These are phyloP conservation scores for Henicopernis longicauda DNA, from an alignment of 2,113 vertebrate species.

Conservation along the genomic window DNA sequence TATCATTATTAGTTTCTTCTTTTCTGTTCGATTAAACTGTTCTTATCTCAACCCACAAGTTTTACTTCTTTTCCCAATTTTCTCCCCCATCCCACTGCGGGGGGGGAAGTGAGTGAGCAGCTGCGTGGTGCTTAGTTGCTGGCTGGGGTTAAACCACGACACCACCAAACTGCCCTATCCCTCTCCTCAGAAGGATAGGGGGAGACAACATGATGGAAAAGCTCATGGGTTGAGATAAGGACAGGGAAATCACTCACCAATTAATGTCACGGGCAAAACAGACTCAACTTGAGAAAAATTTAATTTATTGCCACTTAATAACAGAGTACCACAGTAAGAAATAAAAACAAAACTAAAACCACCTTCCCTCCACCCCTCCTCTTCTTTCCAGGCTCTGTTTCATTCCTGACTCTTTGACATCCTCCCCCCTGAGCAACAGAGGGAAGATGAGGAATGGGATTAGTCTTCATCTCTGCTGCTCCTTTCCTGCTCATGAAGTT, in stretches of 20 bases:
- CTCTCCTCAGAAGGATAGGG: neutral
- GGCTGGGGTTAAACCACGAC: no score
- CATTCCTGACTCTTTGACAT: neutral
- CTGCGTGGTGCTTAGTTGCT: no score
- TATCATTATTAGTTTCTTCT: no score
- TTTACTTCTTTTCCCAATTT: no score
- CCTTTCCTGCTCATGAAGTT: neutral
- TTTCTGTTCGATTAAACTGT: no score
- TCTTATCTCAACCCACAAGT: no score
- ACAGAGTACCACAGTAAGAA: neutral
- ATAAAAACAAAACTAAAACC: neutral
- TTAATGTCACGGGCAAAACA: neutral
- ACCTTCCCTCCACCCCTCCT: neutral
- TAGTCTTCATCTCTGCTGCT: neutral
- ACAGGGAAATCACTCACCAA: neutral
- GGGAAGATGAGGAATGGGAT: neutral
- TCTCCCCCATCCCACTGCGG: no score
- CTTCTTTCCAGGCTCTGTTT: neutral
- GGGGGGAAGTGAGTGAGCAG: no score
- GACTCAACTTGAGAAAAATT: neutral
- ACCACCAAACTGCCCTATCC: neutral
- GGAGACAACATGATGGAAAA: neutral
- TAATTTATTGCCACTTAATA: neutral
- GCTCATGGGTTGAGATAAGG: neutral
- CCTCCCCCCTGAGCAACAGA: neutral